phyloP scores from a whole-genome alignment of 2,113 vertebrate genomes.

The Acinonyx jubatus region DNA sequence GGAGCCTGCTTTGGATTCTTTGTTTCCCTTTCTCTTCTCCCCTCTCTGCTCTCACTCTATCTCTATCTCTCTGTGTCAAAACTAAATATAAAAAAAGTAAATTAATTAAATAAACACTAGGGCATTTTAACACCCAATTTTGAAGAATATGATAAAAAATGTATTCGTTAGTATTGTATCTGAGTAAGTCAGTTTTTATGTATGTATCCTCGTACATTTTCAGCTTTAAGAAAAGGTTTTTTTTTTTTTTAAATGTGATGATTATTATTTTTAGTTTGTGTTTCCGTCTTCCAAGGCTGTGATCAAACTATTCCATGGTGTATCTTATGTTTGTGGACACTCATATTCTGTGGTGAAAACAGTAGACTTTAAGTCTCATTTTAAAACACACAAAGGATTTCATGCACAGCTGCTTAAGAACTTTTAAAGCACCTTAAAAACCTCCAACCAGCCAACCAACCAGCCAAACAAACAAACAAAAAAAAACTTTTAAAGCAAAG shows the following conservation, averaged over 20 bases:
- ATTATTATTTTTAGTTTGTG: neutral
- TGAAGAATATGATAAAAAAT: neutral
- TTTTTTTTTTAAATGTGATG: neutral
- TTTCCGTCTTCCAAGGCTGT: neutral
- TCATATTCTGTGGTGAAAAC: neutral
- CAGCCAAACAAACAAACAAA: neutral
- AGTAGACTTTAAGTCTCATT: neutral
- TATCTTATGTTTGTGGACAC: neutral
- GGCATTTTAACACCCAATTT: neutral
- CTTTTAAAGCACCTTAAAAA: neutral
- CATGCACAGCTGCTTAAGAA: neutral
- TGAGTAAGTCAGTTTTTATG: neutral
- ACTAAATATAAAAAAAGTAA: too few species aligned
- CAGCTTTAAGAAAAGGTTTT: neutral
- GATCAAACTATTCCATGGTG: neutral
- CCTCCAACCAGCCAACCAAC: neutral
- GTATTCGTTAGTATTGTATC: rapidly evolving
- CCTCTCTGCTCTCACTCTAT: too few species aligned
- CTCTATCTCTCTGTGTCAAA: too few species aligned
- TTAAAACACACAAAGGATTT: neutral
- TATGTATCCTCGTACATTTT: neutral
- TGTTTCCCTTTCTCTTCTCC: too few species aligned
- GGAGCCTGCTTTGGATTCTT: too few species aligned
- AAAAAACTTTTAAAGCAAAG: neutral
- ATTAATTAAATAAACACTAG: neutral